phyloP scores from a whole-genome alignment of 2,797 vertebrate species.

The Cetoscarus ocellatus region DNA sequence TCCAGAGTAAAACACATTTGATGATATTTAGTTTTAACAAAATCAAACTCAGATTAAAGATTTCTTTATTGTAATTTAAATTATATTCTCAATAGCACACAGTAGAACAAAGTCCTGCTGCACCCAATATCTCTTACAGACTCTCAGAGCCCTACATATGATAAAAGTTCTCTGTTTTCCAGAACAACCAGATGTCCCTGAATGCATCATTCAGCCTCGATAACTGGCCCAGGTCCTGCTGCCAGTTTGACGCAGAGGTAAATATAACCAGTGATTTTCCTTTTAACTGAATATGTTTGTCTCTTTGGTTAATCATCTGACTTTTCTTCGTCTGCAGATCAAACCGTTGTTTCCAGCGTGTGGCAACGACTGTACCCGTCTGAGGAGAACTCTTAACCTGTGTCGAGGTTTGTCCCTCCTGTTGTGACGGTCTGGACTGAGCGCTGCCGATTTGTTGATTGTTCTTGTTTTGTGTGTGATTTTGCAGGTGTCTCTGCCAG shows the following conservation, averaged over 20 bases:
- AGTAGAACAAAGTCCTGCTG: too few species aligned
- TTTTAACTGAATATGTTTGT: neutral
- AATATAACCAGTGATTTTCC: neutral
- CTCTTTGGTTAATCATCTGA: neutral
- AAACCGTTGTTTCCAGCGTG: slow-evolving; percentile 88
- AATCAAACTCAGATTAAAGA: too few species aligned
- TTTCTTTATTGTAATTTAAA: too few species aligned
- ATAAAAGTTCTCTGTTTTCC: neutral
- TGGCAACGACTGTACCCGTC: slow-evolving; percentile 86
- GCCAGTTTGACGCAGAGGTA: slow-evolving; percentile 74
- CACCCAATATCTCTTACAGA: too few species aligned
- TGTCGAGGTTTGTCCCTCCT: slow-evolving; percentile 54
- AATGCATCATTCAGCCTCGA: slow-evolving; percentile 63
- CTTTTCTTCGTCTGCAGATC: slow-evolving; percentile 81
- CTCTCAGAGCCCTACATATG: too few species aligned
- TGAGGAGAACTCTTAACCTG: neutral
- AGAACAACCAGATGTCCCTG: slow-evolving; percentile 52
- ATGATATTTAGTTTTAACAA: too few species aligned
- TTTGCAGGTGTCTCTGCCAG: too few species aligned
- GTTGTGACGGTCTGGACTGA: neutral
- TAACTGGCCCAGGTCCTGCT: slow-evolving; percentile 70
- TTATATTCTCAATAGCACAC: too few species aligned
- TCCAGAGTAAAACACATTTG: too few species aligned
- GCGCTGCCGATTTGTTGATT: too few species aligned
- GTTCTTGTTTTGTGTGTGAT: too few species aligned